Evolutionary conservation across 2,888 invertebrate species (phyloP).

Genomic region (Xestia xanthographa): DNA sequence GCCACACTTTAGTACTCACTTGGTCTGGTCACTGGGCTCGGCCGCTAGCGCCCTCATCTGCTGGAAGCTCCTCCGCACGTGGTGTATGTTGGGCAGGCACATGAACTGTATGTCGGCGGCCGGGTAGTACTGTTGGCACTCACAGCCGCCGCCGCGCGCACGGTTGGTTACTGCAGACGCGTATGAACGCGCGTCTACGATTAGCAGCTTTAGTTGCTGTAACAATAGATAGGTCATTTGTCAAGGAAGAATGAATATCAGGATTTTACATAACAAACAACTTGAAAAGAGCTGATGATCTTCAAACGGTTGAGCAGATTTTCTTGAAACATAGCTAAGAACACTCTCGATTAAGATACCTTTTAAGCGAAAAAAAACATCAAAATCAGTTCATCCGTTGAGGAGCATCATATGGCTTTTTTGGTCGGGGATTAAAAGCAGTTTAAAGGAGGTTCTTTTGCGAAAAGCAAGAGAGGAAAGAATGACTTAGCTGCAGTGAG

Average conservation of each 20-base stretch:
- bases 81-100: constrained; percentile 99
- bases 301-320: too few species aligned
- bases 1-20: constrained; percentile 86
- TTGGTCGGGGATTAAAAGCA: too few species aligned
- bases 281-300: too few species aligned
- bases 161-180: constrained; percentile 99
- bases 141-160: constrained; percentile 99
- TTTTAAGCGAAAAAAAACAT: too few species aligned
- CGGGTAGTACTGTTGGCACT: constrained; percentile 98
- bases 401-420: too few species aligned
- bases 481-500: not conserved
- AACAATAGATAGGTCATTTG: constrained; percentile 73
- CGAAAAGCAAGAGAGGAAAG: too few species aligned
- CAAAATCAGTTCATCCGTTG: too few species aligned
- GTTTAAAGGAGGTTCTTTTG: not conserved
- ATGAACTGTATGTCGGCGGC: constrained; percentile 99
- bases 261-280: too few species aligned
- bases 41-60: constrained; percentile 95
- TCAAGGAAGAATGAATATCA: not conserved
- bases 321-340: too few species aligned
- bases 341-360: too few species aligned
- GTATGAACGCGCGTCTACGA: constrained; percentile 98
- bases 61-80: constrained; percentile 97
- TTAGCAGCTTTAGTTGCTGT: constrained; percentile 93
- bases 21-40: constrained; percentile 94